A percentile compares a stretch with the other conserved stretches of the same genome.
phyloP scores from a whole-genome alignment of 2,797 vertebrate genomes.

The Lerista edwardsae region DNA sequence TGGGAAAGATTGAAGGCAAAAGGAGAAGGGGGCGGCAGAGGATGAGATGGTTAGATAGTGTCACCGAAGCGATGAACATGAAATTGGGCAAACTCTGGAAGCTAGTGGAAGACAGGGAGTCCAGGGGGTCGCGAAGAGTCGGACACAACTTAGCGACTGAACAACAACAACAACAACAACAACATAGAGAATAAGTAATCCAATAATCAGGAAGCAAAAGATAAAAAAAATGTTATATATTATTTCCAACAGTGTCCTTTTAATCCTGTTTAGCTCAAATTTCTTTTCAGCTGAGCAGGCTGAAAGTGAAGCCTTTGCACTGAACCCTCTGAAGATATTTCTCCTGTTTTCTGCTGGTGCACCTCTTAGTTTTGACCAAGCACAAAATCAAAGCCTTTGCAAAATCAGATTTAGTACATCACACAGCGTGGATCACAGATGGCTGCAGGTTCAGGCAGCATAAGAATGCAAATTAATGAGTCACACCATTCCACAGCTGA shows the following conservation, averaged over 20 bases:
- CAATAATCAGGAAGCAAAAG: conserved; percentile 16
- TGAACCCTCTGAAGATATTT: conserved; percentile 22
- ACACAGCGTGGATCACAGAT: not conserved
- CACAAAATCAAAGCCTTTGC: conserved; percentile 22
- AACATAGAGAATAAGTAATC: conserved; percentile 24
- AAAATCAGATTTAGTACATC: conserved; percentile 17
- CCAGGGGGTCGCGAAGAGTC: too few relatives aligned
- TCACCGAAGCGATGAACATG: too few relatives aligned
- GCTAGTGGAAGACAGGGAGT: too few relatives aligned
- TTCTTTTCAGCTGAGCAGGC: conserved; percentile 38
- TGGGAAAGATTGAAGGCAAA: too few relatives aligned
- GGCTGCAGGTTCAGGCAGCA: not conserved
- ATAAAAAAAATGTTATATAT: not conserved
- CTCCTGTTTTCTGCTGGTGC: not conserved
- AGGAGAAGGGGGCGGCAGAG: too few relatives aligned
- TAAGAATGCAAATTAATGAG: conserved; percentile 36
- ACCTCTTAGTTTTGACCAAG: conserved; percentile 33
- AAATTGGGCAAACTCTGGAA: too few relatives aligned
- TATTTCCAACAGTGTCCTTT: conserved; percentile 11
- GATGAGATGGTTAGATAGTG: too few relatives aligned
- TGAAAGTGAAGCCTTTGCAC: conserved; percentile 49
- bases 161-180: too few relatives aligned
- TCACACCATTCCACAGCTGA: not conserved
- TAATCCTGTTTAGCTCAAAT: not conserved
- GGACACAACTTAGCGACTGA: too few relatives aligned